These are phyloP conservation scores for Dryomyza anilis DNA, from an alignment of 2,888 invertebrate species.

Conservation along the genomic window DNA sequence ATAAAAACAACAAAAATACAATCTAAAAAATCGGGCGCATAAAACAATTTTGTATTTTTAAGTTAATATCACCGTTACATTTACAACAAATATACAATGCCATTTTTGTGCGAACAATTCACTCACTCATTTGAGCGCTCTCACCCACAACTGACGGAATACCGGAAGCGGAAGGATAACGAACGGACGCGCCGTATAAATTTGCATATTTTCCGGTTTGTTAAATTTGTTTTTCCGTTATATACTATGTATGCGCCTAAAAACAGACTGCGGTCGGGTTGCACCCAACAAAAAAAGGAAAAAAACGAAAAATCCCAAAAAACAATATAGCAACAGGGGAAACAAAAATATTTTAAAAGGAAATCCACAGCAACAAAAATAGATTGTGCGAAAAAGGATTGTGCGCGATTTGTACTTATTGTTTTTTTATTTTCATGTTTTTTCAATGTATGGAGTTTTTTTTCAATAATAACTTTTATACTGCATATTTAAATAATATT, in stretches of 20 bases:
- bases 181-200: constrained; percentile 25
- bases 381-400: too few relatives aligned
- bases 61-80: constrained; percentile 7
- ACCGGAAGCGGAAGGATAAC: not conserved
- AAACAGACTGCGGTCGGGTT: not conserved
- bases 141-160: not conserved
- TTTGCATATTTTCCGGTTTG: constrained; percentile 35
- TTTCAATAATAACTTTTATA: too few relatives aligned
- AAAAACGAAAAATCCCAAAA: not conserved
- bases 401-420: too few relatives aligned
- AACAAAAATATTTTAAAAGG: not conserved
- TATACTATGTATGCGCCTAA: not conserved
- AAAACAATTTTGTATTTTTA: not conserved
- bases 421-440: too few relatives aligned
- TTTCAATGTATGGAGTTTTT: too few relatives aligned
- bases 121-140: too few relatives aligned
- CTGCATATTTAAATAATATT: too few relatives aligned
- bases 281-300: not conserved
- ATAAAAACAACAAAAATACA: constrained; percentile 1
- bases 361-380: too few relatives aligned
- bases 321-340: not conserved
- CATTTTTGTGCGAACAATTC: too few relatives aligned
- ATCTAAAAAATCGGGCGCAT: not conserved
- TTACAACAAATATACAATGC: constrained; percentile 4
- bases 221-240: constrained; percentile 34